Conservation (phyloP, 2,113 vertebrate genomes). For the Erinaceus europaeus region DNA sequence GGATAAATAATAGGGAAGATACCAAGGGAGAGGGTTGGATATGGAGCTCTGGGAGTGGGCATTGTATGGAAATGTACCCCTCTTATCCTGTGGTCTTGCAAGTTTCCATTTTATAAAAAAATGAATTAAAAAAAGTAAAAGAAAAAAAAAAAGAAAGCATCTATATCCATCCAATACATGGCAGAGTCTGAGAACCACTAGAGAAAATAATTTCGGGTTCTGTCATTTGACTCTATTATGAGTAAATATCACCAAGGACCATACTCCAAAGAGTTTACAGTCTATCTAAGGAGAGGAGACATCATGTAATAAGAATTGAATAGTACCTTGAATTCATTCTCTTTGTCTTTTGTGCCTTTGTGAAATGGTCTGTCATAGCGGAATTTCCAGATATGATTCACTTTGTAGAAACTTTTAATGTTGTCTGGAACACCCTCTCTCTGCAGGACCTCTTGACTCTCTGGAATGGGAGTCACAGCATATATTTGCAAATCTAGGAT, state of each 20-base stretch:
- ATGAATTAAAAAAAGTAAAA: too few relatives aligned
- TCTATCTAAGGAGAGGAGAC: not conserved
- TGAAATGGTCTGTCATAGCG: slow-evolving; percentile 98
- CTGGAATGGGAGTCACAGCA: slow-evolving; percentile 96
- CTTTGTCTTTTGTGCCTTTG: slow-evolving; percentile 98
- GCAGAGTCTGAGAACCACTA: not conserved
- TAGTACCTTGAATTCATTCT: slow-evolving; percentile 98
- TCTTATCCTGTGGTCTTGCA: too few relatives aligned
- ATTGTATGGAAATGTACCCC: too few relatives aligned
- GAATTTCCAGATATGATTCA: slow-evolving; percentile 99
- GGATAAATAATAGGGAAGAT: too few relatives aligned
- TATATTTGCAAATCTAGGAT: slow-evolving; percentile 96
- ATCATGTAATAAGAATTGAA: not conserved
- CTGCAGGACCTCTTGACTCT: slow-evolving; percentile 96
- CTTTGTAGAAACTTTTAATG: slow-evolving; percentile 99
- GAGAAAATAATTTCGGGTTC: not conserved
- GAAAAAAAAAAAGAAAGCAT: too few relatives aligned
- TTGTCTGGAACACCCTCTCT: slow-evolving; percentile 97
- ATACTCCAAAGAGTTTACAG: not conserved
- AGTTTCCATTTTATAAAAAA: too few relatives aligned
- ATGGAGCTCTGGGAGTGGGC: too few relatives aligned
- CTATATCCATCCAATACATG: not conserved
- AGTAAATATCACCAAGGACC: not conserved
- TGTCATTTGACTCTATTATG: not conserved
- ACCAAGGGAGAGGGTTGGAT: too few relatives aligned